Percentiles rank a stretch among this genome's conserved stretches.
Conservation (phyloP, 2,888 invertebrate species). For the Gisinianus flammeolus region DNA sequence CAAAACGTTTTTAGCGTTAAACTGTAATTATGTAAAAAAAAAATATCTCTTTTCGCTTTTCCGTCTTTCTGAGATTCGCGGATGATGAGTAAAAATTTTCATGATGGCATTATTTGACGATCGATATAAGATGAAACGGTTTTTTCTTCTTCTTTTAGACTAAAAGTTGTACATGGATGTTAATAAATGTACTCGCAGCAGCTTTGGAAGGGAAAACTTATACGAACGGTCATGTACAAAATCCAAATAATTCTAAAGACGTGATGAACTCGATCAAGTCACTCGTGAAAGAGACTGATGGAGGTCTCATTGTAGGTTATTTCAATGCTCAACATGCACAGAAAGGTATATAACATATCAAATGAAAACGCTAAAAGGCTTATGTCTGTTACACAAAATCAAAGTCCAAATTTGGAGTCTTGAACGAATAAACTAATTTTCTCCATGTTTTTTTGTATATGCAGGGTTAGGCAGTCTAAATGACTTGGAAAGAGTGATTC, state of each 20-base stretch:
- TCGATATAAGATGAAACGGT: background rate
- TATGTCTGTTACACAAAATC: background rate
- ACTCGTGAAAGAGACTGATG: slow-evolving; percentile 51
- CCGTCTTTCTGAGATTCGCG: slow-evolving; percentile 16
- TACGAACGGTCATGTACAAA: slow-evolving; percentile 53
- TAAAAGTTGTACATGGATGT: slow-evolving; percentile 49
- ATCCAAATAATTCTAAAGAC: slow-evolving; percentile 43
- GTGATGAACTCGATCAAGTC: slow-evolving; percentile 49
- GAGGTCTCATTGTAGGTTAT: slow-evolving; percentile 55
- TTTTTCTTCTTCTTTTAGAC: slow-evolving; percentile 14
- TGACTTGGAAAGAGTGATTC: slow-evolving; percentile 40
- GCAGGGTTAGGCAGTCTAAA: slow-evolving; percentile 43
- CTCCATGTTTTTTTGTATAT: no score
- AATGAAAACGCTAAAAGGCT: background rate
- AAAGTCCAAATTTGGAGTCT: background rate
- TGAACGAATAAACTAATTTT: background rate
- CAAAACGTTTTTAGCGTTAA: background rate
- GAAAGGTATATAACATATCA: slow-evolving; percentile 48
- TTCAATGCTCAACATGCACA: slow-evolving; percentile 55
- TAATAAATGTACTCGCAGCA: slow-evolving; percentile 56
- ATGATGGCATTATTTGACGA: background rate
- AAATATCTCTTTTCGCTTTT: no score
- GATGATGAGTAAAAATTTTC: background rate
- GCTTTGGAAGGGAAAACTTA: slow-evolving; percentile 43
- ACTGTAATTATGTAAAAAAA: background rate